Base-by-base conservation (phyloP, 2,888 invertebrate genomes). In the Cheilosia grossa region DNA sequence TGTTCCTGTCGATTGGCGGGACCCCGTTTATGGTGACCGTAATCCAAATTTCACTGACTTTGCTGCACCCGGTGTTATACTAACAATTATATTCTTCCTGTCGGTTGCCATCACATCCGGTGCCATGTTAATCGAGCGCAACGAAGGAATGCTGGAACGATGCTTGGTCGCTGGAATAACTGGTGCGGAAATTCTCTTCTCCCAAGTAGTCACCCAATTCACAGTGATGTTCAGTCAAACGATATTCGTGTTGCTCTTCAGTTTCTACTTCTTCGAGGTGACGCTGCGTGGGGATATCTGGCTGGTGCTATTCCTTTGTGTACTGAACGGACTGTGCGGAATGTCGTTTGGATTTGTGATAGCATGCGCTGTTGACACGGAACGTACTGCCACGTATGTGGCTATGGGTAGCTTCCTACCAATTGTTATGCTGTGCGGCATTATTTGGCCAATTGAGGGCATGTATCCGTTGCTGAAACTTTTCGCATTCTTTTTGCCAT, bases 371-470 rank as follows among this genome's bases (percentile, higher is more conserved):
- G 96, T 96, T 88, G 97, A 97, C 66, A 96, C 95, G 5, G 97
- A 97, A 90, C 93, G 97, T 81, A 96, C 96, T 0, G 97, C 97
- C 0, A 97, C 97, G 0, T 97, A 97, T 89, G 92, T 97, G 89
- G 97, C 97, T 0, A 93, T 97, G 91, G 97, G 97, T 0, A 96
- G 96, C 0, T 97, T 97, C 91, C 91, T 97, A 81, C 97, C 97
- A 1, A 96, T 97, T 91, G 95, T 97, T 21, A 94, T 97, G 94
- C 92, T 97, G 5, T 97, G 97, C 88, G 97, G 97, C 63, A 97
- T 98, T 82, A 96, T 98, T 88, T 98, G 98, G 98, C 98, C 98
- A 0, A 94, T 98, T 82, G 97, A 98, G 93, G 98, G 96, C 49
- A 98, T 98, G 96, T 97, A 97, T 89, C 92, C 93, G 0, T 89